Evolutionary conservation across 2,797 vertebrate species (phyloP), one percentile per base, ranked within the genome.

Genomic region (Tragopan temminckii): DNA sequence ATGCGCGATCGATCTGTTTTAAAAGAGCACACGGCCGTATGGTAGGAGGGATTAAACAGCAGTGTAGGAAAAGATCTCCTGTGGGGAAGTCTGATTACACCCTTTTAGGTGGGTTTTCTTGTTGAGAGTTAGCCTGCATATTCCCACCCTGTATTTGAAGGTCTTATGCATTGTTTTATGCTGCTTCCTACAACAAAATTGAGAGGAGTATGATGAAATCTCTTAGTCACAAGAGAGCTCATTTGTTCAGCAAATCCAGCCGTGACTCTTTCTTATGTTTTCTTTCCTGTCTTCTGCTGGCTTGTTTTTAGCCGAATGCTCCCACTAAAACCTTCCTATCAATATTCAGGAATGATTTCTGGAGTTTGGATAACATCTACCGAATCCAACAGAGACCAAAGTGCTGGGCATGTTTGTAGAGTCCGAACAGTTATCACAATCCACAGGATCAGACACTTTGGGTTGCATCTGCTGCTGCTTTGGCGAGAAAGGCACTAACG

Each of bases 241-340:
- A 97, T 97, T 97, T 97, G 97, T 95, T 95, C 95, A 96, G 93
- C 95, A 97, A 97, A 97, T 97, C 90, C 90, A 96, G 93, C 83
- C 91, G 0, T 94, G 93, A 97, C 96, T 95, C 96, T 89, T 94
- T 94, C 83, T 95, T 95, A 96, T 92, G 55, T 88, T 96, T 95
- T 85, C 55, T 80, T 71, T 52, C 38, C 45, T 84, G 23, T 53
- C 61, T 95, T 92, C 53, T 68, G 40, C 78, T 88, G 62, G 27
- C 59, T 93, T 95, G 57, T 93, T 95, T 96, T 96, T 78, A 93
- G 85, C 74, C 24, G 48, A 83, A 80, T 27, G 67, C 55, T 85
- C 92, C 86, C 31, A 53, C 69, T 85, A 74, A 95, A 93, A 85
- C 63, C 67, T 80, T n/a, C 61, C 61, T 86, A 94, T 94, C 91